A percentile compares a stretch with the other conserved stretches of the same genome.
Evolutionary conservation across 2,888 invertebrate genomes (phyloP).

Genomic region (Drosophila gaucha): DNA sequence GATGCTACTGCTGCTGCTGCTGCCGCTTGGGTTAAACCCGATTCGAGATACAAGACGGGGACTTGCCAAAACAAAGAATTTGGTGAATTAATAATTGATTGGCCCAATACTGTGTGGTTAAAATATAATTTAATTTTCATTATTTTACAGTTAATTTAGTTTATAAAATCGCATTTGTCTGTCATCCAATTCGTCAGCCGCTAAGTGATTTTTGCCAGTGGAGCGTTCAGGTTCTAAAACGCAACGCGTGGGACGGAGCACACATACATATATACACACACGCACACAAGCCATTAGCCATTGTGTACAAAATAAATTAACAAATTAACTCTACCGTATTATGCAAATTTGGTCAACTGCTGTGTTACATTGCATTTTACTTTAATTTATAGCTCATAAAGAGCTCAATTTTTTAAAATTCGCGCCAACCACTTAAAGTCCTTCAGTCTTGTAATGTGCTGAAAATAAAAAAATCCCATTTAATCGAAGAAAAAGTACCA

Average conservation of each 20-base stretch:
- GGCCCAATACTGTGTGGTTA: conserved; percentile 41
- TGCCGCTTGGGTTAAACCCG: conserved; percentile 67
- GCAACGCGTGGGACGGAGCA: conserved; percentile 31
- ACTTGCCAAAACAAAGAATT: conserved; percentile 57
- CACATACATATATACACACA: not conserved
- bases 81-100: conserved; percentile 48
- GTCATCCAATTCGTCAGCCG: conserved; percentile 23
- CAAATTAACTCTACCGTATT: conserved; percentile 13
- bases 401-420: not conserved
- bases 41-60: conserved; percentile 19
- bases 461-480: not conserved
- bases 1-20: conserved; percentile 7
- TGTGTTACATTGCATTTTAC: not conserved
- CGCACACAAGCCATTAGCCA: conserved; percentile 17
- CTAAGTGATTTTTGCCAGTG: conserved; percentile 71
- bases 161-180: conserved; percentile 34
- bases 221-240: conserved; percentile 47
- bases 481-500: not conserved
- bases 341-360: not conserved
- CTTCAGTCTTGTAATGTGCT: not conserved
- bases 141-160: conserved; percentile 64
- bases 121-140: conserved; percentile 60
- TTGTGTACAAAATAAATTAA: conserved; percentile 33
- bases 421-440: not conserved
- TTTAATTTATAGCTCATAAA: not conserved